A percentile compares a stretch with the other conserved stretches of the same genome.
phyloP scores from a whole-genome alignment of 2,113 vertebrate genomes.

The Podocnemis expansa region DNA sequence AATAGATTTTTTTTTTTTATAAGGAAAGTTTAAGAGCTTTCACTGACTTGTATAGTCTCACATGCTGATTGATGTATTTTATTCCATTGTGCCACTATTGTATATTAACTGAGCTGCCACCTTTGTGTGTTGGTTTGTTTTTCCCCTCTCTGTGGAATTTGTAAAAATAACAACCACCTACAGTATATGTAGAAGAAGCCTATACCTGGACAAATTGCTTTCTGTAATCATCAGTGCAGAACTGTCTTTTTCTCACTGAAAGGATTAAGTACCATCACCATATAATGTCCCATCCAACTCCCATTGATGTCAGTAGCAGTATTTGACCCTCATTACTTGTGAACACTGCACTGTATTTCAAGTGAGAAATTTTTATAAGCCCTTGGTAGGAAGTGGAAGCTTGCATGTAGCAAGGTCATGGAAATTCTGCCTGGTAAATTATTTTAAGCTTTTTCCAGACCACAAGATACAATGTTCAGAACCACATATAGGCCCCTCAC shows the following conservation, averaged over 20 bases:
- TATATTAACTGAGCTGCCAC: neutral
- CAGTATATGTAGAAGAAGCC: neutral
- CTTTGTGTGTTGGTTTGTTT: neutral
- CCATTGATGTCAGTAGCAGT: neutral
- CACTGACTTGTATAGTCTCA: neutral
- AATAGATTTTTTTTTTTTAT: neutral
- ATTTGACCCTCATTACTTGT: neutral
- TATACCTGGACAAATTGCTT: fast-evolving
- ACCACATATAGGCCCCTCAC: neutral
- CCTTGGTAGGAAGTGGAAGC: neutral
- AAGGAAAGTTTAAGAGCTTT: neutral
- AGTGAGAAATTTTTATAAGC: neutral
- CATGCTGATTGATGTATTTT: neutral
- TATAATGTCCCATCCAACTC: fast-evolving
- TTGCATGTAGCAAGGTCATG: neutral
- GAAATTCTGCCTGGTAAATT: neutral
- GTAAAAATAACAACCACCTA: neutral
- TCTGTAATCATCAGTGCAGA: neutral
- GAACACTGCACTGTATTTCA: neutral
- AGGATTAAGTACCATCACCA: fast-evolving
- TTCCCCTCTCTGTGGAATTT: neutral
- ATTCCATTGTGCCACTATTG: neutral
- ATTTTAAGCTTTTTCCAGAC: neutral
- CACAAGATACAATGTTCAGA: fast-evolving
- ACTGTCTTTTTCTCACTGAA: neutral